Conservation (phyloP, 2,888 invertebrate genomes). For the Agonopterix heracliana region DNA sequence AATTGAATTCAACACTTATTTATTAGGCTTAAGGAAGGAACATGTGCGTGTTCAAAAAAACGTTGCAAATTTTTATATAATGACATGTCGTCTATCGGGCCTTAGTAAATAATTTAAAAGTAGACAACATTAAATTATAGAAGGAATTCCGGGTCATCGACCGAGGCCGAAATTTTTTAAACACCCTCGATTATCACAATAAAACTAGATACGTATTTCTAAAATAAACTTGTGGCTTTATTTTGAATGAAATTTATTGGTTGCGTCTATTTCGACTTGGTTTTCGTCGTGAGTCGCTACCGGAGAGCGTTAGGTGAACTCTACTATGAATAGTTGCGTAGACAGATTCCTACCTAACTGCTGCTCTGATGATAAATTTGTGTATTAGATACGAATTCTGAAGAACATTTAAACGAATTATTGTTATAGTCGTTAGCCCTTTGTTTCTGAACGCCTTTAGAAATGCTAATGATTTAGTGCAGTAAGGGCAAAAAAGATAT, state of each 20-base stretch:
- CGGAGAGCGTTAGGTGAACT: conserved; percentile 24
- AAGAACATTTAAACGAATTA: too few relatives aligned
- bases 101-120: conserved; percentile 32
- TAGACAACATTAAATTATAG: conserved; percentile 43
- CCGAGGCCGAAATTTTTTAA: conserved; percentile 34
- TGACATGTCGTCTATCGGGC: too few relatives aligned
- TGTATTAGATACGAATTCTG: conserved; percentile 54
- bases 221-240: conserved; percentile 48
- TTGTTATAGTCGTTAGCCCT: too few relatives aligned
- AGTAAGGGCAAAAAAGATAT: too few relatives aligned
- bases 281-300: conserved; percentile 48
- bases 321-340: conserved; percentile 55
- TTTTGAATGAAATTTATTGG: conserved; percentile 65
- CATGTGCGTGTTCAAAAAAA: too few relatives aligned
- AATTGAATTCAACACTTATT: too few relatives aligned
- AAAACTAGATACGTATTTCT: conserved; percentile 45
- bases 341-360: conserved; percentile 39
- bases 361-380: conserved; percentile 65
- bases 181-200: conserved; percentile 55
- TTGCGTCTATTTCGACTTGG: conserved; percentile 58
- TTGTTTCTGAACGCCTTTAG: too few relatives aligned
- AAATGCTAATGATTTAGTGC: too few relatives aligned
- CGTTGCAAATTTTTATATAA: background rate
- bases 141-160: conserved; percentile 55
- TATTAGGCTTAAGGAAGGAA: too few relatives aligned